Evolutionary conservation across 2,888 invertebrate genomes (phyloP), one percentile per base, ranked within the genome.

Genomic region (Branchellion lobata): DNA sequence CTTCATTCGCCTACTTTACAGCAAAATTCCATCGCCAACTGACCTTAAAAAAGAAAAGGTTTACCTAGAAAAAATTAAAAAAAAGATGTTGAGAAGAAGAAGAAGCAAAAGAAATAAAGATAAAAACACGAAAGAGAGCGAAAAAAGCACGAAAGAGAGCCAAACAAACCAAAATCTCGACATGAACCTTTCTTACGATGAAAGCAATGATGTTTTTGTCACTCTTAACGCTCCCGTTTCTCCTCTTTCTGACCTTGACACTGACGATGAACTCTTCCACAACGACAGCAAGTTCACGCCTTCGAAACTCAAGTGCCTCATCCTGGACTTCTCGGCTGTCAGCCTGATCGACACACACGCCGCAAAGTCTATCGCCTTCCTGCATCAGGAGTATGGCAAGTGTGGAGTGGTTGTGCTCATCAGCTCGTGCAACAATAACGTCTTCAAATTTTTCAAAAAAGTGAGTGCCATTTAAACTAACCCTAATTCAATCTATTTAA

Each of bases 1-100:
- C 24, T 81, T 81, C 76, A 80, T 80, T 34, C 33, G 79, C 29
- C 40, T 61, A 21, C 74, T 81, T 18, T 81, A 78, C 51, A 51
- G n/a, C 11, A 51, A 75, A 75, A 51, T 75, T 24, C 75, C 75
- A 29, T 53, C 75, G 24, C 61, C 61, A 14, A 57, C 61, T 57
- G 21, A 14, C 3, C 24, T 57, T 5, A 57, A 57, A 57, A 5
- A 57, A 8, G 31, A 29, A 79, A 68, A 21, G 31, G 57, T n/a
- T 29, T 14, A 24, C 40, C 77, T 8, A 53, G 21, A 8, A 27
- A 29, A 24, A 8, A 33, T 11, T 24, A 33, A 8, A 51, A 31
- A 79, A 61, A 11, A 27, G 33, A 36, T 21, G n/a, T 8, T 11
- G 8, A 33, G 47, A 76, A n/a, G n/a, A n/a, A n/a, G n/a, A n/a